Evolutionary conservation across 2,113 vertebrate genomes (phyloP).

Genomic region (Varanus salvator): DNA sequence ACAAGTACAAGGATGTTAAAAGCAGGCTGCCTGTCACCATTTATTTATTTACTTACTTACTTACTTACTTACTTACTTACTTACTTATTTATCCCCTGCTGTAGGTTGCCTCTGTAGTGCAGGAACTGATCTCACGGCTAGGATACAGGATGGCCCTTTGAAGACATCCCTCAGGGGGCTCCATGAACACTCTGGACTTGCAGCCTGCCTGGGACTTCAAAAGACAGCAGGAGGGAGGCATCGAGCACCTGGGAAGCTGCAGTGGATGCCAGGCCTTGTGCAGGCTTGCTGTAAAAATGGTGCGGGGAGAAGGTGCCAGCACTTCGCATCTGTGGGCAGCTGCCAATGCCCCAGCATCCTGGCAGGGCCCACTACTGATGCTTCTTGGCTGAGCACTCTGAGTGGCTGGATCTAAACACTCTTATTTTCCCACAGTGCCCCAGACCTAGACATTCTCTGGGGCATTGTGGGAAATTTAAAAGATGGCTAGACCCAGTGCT

Average conservation of each 20-base stretch:
- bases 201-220: not conserved
- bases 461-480: not conserved
- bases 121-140: not conserved
- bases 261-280: not conserved
- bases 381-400: not conserved
- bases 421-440: not conserved
- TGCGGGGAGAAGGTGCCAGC: no score
- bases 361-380: not conserved
- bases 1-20: not conserved
- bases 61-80: not conserved
- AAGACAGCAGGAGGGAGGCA: not conserved
- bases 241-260: not conserved
- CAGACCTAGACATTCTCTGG: not conserved
- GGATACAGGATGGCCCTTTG: not conserved
- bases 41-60: not conserved
- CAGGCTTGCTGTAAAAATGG: not conserved
- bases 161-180: not conserved
- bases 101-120: not conserved
- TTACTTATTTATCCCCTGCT: no score
- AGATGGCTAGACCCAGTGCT: not conserved
- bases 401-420: not conserved
- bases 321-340: not conserved
- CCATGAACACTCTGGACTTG: not conserved
- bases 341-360: not conserved
- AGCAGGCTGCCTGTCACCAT: not conserved